phyloP scores from a whole-genome alignment of 2,797 vertebrate species.

The Chaetophractus vellerosus region DNA sequence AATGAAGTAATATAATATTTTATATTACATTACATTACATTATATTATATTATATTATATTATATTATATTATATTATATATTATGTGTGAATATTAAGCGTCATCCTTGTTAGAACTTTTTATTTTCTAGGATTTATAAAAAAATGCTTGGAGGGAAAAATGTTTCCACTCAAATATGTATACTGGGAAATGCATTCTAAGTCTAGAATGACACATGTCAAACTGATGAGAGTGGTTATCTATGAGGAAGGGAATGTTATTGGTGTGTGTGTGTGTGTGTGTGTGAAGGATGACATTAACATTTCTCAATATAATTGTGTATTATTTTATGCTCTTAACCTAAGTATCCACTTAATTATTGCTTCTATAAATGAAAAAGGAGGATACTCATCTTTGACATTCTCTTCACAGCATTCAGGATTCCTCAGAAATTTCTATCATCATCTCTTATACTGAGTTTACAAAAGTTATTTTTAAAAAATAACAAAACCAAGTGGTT shows the following conservation, averaged over 20 bases:
- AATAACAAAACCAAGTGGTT: not conserved
- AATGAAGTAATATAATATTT: not conserved
- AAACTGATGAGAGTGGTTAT: not conserved
- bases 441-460: not conserved
- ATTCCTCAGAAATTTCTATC: not conserved
- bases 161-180: not conserved
- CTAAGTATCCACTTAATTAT: not conserved
- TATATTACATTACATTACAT: too few relatives aligned
- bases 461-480: not conserved
- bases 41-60: not conserved
- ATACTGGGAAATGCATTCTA: not conserved
- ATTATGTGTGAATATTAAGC: not conserved
- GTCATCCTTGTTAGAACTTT: not conserved
- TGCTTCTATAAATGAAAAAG: not conserved
- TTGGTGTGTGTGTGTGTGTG: too few relatives aligned
- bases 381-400: not conserved
- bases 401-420: not conserved
- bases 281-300: not conserved
- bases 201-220: not conserved
- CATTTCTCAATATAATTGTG: not conserved
- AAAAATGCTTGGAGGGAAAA: not conserved
- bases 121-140: not conserved
- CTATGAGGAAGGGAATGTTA: not conserved
- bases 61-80: not conserved
- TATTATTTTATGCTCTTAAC: not conserved